Percentiles rank a stretch among this genome's conserved stretches.
These are phyloP conservation scores for Chymomyza procnemis DNA, from an alignment of 2,888 invertebrate species.

Conservation along the genomic window DNA sequence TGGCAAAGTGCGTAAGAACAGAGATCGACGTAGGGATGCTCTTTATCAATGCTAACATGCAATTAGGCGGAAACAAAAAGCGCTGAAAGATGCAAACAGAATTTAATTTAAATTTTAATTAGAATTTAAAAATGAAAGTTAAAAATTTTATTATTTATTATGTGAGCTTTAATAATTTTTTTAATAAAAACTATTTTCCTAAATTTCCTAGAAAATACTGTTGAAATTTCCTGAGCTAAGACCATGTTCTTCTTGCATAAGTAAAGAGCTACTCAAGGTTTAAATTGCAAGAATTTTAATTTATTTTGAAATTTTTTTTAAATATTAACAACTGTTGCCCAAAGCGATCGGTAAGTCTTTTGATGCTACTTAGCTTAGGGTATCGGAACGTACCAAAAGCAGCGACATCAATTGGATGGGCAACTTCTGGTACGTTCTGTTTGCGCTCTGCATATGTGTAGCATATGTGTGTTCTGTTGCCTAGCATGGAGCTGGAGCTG, in stretches of 20 bases:
- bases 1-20: neutral
- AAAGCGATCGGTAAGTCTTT: neutral
- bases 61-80: too few relatives aligned
- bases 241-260: too few relatives aligned
- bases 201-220: too few relatives aligned
- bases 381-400: neutral
- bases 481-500: neutral
- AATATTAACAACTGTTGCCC: neutral
- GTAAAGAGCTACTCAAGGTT: neutral
- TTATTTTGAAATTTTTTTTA: neutral
- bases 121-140: too few relatives aligned
- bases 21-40: neutral
- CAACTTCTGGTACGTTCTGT: neutral
- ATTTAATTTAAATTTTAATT: too few relatives aligned
- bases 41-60: neutral
- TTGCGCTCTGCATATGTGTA: conserved; percentile 21
- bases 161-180: too few relatives aligned
- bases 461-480: conserved; percentile 42
- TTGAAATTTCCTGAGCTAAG: too few relatives aligned
- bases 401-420: neutral
- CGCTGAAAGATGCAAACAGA: too few relatives aligned
- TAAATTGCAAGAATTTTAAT: neutral
- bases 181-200: too few relatives aligned
- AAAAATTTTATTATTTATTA: too few relatives aligned
- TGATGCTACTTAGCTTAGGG: neutral